Evolutionary conservation across 2,888 invertebrate genomes (phyloP).

Genomic region (Halictus ligatus): DNA sequence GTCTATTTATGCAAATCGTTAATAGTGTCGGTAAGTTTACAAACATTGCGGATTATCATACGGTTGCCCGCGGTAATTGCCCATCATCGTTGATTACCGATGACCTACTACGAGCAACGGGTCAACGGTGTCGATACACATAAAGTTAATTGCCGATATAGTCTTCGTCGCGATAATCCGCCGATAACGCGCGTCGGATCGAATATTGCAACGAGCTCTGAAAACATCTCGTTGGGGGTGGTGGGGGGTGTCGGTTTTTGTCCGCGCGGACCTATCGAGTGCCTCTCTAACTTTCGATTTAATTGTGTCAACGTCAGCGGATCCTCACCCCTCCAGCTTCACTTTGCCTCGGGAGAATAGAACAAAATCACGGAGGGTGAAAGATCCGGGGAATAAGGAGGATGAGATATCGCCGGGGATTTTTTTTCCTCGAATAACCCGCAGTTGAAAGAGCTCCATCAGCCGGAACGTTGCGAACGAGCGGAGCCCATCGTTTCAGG

Average conservation of each 20-base stretch:
- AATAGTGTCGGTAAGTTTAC: no score
- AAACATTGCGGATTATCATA: no score
- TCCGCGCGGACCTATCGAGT: not conserved
- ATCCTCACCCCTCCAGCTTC: constrained; percentile 4
- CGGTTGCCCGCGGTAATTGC: no score
- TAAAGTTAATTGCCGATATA: not conserved
- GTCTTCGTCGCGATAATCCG: not conserved
- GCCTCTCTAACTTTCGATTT: constrained; percentile 1
- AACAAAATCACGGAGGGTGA: not conserved
- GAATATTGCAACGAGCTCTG: not conserved
- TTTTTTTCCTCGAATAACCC: not conserved
- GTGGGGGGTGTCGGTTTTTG: not conserved
- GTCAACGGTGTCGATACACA: no score
- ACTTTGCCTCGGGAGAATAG: not conserved
- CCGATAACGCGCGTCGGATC: not conserved
- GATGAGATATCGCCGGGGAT: not conserved
- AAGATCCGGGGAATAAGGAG: not conserved
- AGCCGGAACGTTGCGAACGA: not conserved
- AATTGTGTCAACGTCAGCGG: constrained; percentile 12
- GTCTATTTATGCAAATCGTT: no score
- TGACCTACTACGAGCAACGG: no score
- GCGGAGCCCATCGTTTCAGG: not conserved
- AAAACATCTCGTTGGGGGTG: not conserved
- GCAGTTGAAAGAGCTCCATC: not conserved
- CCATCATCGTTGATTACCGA: no score